Evolutionary conservation across 2,888 invertebrate genomes (phyloP).

Genomic region (Trichopoda pennipes): DNA sequence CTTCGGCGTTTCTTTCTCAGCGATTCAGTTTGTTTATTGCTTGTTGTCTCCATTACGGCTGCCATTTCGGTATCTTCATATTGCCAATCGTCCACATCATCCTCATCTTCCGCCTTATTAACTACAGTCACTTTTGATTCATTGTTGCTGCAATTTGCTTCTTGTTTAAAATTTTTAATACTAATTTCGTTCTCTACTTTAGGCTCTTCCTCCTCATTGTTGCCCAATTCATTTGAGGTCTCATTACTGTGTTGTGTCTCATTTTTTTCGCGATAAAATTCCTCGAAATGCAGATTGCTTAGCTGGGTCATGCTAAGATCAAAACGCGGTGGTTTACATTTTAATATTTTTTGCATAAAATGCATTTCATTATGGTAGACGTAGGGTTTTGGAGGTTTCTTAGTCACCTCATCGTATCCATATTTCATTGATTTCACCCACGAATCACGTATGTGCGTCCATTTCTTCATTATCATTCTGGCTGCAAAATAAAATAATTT

Average conservation of each 20-base stretch:
- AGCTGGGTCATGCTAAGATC: background rate
- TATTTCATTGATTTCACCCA: constrained; percentile 63
- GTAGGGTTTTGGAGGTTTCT: constrained; percentile 49
- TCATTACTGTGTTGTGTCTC: background rate
- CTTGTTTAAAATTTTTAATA: constrained; percentile 22
- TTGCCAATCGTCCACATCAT: constrained; percentile 36
- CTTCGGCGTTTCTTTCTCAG: background rate
- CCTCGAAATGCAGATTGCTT: constrained; percentile 22
- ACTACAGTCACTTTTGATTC: background rate
- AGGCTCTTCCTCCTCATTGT: background rate
- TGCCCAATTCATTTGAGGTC: background rate
- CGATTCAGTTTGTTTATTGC: background rate
- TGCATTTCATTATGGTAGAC: constrained; percentile 52
- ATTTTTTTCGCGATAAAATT: constrained; percentile 26
- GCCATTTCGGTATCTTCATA: constrained; percentile 12
- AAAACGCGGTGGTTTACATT: constrained; percentile 39
- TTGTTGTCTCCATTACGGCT: background rate
- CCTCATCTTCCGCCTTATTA: background rate
- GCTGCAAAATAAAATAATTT: constrained; percentile 16
- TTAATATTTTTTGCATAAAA: constrained; percentile 57
- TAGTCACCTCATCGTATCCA: constrained; percentile 49
- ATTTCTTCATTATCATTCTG: constrained; percentile 47
- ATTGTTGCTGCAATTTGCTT: background rate
- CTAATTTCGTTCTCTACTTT: background rate
- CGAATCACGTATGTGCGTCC: constrained; percentile 58